A percentile compares a stretch with the other conserved stretches of the same genome.
Evolutionary conservation across 2,888 invertebrate genomes (phyloP).

Genomic region (Xanthia icteritia): DNA sequence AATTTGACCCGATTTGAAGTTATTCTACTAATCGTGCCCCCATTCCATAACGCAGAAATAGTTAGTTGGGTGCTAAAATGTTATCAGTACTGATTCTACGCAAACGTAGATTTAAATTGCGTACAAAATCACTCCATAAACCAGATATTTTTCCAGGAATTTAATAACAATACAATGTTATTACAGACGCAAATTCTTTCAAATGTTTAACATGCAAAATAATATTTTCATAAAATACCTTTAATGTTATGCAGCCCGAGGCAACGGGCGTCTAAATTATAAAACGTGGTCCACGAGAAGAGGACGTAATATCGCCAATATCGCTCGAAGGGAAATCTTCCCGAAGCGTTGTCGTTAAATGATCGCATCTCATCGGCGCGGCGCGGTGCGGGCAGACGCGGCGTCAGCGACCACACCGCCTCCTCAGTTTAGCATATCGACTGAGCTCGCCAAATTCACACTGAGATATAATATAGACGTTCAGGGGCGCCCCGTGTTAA

Average conservation of each 20-base stretch:
- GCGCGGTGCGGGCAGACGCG: slow-evolving; percentile 82
- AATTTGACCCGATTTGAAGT: slow-evolving; percentile 73
- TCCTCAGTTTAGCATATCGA: slow-evolving; percentile 85
- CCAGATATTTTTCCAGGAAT: slow-evolving; percentile 51
- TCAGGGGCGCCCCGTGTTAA: slow-evolving; percentile 81
- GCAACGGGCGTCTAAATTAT: slow-evolving; percentile 79
- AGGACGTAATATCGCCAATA: slow-evolving; percentile 81
- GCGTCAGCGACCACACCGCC: slow-evolving; percentile 80
- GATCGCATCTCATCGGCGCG: slow-evolving; percentile 82
- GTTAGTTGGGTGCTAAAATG: slow-evolving; percentile 30
- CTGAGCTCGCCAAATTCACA: slow-evolving; percentile 81
- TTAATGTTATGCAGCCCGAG: slow-evolving; percentile 78
- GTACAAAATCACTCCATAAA: slow-evolving; percentile 29
- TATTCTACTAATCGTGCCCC: slow-evolving; percentile 75
- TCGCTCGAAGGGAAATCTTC: slow-evolving; percentile 80
- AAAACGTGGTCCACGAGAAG: slow-evolving; percentile 78
- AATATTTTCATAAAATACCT: slow-evolving; percentile 79
- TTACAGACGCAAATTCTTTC: slow-evolving; percentile 66
- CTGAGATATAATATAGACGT: slow-evolving; percentile 81
- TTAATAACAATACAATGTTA: slow-evolving; percentile 65
- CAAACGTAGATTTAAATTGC: slow-evolving; percentile 36
- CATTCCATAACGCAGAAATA: slow-evolving; percentile 48
- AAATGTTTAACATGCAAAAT: slow-evolving; percentile 77
- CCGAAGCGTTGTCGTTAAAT: slow-evolving; percentile 84
- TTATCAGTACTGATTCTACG: slow-evolving; percentile 25